Base-by-base conservation (phyloP, 2,888 invertebrate genomes). In the Platycheirus rosarum region DNA sequence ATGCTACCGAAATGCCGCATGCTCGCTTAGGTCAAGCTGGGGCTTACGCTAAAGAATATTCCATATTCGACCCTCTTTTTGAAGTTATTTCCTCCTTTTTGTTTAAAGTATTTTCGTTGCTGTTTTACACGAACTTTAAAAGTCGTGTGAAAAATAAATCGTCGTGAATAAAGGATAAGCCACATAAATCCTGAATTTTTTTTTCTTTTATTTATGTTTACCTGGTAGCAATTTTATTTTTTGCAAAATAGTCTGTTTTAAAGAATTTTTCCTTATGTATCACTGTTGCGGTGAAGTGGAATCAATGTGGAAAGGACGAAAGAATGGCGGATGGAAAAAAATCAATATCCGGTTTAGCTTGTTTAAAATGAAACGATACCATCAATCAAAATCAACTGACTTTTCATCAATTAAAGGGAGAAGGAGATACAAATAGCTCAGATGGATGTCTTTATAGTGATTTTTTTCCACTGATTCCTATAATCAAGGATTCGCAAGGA, bases 301-400 rank as follows among this genome's bases (percentile, higher is more conserved):
- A n/a, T n/a, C n/a, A n/a, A n/a, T n/a, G n/a, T n/a, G n/a, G n/a
- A n/a, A n/a, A n/a, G n/a, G n/a, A n/a, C n/a, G n/a, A n/a, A n/a
- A n/a, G n/a, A n/a, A n/a, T n/a, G n/a, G n/a, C n/a, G n/a, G n/a
- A n/a, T 23, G 20, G 2, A 14, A 11, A 2, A 5, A 44, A 60
- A 60, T 60, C 53, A 55, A 48, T 37, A 48, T 35, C 23, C 44
- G 29, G 13, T 49, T 40, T n/a, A 11, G n/a, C 9, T 40, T 9
- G 0, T 16, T 23, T 42, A 9, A 32, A 26, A 49, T 29, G 7
- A 35, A 69, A 53, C 48, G 40, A 53, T 37, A 29, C 26, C 48
- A 63, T 76, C 76, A 70, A 76, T 76, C 70, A 63, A 65, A 55
- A 63, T 46, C 55, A 76, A 69, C 53, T 40, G 8, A 57, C 7